These are phyloP conservation scores for Vireo griseus DNA, from an alignment of 2,797 vertebrate species.

Conservation along the genomic window DNA sequence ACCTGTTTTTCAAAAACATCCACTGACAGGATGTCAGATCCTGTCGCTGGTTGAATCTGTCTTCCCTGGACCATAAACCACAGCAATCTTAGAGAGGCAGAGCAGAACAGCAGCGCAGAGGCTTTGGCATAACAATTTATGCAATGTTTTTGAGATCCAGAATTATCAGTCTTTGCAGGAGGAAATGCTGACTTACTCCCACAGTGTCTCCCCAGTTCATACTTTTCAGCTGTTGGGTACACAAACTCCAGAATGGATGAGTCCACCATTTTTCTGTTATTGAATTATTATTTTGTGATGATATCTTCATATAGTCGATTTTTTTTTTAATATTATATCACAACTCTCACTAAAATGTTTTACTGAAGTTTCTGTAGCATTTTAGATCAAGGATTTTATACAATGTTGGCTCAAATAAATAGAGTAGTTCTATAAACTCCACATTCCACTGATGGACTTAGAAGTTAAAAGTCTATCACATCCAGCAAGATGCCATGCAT, in stretches of 20 bases:
- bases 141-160: not conserved
- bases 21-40: not conserved
- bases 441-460: not conserved
- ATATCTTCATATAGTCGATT: not conserved
- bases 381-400: not conserved
- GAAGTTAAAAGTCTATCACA: not conserved
- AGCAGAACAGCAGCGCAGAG: not conserved
- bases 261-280: not conserved
- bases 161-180: not conserved
- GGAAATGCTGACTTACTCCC: not conserved
- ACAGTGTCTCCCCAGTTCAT: not conserved
- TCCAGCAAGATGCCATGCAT: not conserved
- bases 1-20: not conserved
- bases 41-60: not conserved
- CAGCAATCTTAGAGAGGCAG: not conserved
- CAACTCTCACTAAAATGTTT: not conserved
- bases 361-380: not conserved
- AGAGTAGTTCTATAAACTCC: not conserved
- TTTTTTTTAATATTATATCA: not conserved
- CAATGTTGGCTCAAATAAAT: not conserved
- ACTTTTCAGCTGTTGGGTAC: not conserved
- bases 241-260: not conserved
- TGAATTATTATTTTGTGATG: not conserved
- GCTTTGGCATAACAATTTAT: not conserved
- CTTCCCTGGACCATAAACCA: not conserved